These are phyloP conservation scores for Cardinalis cardinalis DNA, from an alignment of 2,113 vertebrate genomes.

Conservation along the genomic window DNA sequence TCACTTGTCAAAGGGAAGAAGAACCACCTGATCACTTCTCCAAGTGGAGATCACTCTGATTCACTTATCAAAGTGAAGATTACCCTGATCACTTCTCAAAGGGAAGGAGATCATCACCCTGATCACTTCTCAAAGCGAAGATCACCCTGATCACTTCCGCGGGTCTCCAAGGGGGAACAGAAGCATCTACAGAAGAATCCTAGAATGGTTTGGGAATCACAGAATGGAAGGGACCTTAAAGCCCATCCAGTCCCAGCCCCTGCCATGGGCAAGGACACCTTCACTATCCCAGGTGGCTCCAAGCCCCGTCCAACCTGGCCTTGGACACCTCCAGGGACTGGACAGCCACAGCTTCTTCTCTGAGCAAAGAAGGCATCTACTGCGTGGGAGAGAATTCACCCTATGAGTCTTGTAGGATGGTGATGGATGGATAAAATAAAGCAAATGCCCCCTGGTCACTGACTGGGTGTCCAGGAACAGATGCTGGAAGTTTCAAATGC, in stretches of 20 bases:
- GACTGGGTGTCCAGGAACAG: background rate
- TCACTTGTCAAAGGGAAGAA: background rate
- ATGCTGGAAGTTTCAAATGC: background rate
- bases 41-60: too few species aligned
- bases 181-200: background rate
- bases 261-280: background rate
- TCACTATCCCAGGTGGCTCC: background rate
- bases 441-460: background rate
- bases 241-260: accelerated
- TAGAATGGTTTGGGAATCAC: background rate
- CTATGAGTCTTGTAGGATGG: accelerated
- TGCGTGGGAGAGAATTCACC: accelerated
- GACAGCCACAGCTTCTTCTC: background rate
- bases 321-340: background rate
- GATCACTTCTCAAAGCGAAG: background rate
- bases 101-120: background rate
- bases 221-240: background rate
- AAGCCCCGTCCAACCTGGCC: background rate
- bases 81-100: background rate
- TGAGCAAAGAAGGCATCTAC: background rate
- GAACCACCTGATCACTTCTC: background rate
- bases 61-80: background rate
- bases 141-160: background rate
- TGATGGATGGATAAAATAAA: background rate
- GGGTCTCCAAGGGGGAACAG: background rate